These are phyloP conservation scores for Porites lutea DNA, from an alignment of 64 coral and sea anemone genomes.

Conservation along the genomic window DNA sequence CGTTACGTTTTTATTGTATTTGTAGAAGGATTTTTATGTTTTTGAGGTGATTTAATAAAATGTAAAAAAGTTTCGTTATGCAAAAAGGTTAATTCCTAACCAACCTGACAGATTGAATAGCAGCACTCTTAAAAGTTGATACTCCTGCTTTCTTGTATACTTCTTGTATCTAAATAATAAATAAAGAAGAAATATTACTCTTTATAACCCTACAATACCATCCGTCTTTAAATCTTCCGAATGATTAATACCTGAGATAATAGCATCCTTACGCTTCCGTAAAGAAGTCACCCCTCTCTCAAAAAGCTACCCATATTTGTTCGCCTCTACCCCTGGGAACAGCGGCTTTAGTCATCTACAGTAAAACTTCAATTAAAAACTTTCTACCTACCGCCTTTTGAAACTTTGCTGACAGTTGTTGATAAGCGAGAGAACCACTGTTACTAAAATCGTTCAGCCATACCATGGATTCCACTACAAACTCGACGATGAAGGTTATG, in stretches of 20 bases:
- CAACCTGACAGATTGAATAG: conserved; percentile 25
- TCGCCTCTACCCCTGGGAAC: too few relatives aligned
- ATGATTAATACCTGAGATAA: too few relatives aligned
- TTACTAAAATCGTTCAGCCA: conserved; percentile 54
- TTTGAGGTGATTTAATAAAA: too few relatives aligned
- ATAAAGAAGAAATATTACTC: not conserved
- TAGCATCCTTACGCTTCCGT: too few relatives aligned
- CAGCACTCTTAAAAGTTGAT: not conserved
- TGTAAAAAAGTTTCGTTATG: too few relatives aligned
- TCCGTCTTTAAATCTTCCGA: too few relatives aligned
- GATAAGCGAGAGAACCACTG: conserved; percentile 37
- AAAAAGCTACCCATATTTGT: too few relatives aligned
- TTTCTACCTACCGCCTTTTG: conserved; percentile 36
- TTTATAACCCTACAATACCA: too few relatives aligned
- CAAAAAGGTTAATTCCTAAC: not conserved
- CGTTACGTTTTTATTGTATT: not conserved
- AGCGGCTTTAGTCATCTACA: too few relatives aligned
- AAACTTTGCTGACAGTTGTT: conserved; percentile 46
- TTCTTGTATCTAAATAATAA: not conserved
- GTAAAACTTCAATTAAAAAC: too few relatives aligned
- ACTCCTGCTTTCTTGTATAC: conserved; percentile 33
- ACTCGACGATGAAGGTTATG: conserved; percentile 66
- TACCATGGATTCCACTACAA: conserved; percentile 49
- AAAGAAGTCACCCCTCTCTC: too few relatives aligned
- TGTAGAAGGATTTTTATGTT: too few relatives aligned